phyloP scores from a whole-genome alignment of 1,140 invertebrate species.

The Oryctes rhinoceros region DNA sequence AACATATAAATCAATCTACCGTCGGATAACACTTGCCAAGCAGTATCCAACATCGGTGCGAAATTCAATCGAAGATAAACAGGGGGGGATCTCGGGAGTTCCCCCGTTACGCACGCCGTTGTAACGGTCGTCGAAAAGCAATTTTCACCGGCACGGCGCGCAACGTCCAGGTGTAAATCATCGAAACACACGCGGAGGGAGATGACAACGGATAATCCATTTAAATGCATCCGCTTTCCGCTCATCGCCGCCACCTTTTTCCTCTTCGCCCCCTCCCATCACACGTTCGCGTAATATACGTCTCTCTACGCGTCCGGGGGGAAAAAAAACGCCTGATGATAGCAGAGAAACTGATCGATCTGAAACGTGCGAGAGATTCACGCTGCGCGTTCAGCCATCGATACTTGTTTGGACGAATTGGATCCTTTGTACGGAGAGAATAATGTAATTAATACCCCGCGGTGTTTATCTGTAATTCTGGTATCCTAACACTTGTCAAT shows the following conservation, averaged over 20 bases:
- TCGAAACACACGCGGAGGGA: conserved; percentile 25
- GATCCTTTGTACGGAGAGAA: conserved; percentile 15
- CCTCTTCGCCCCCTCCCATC: not conserved
- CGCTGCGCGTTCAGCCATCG: conserved; percentile 25
- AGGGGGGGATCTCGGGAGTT: not conserved
- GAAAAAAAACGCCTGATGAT: conserved; percentile 33
- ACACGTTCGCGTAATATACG: not conserved
- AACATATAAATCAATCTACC: too few species aligned
- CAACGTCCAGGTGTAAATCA: conserved; percentile 36
- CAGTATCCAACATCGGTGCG: not conserved
- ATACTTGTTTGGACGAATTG: not conserved
- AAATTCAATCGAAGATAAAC: conserved; percentile 6
- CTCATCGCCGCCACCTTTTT: not conserved
- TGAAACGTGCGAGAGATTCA: conserved; percentile 19
- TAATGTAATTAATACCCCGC: conserved; percentile 37
- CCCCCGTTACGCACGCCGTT: not conserved
- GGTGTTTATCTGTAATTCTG: conserved; percentile 43
- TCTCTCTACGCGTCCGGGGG: not conserved
- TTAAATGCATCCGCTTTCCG: conserved; percentile 36
- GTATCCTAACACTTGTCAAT: conserved; percentile 24
- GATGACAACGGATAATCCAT: conserved; percentile 37
- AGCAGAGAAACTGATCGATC: conserved; percentile 9
- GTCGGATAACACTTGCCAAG: not conserved
- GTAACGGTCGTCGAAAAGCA: not conserved
- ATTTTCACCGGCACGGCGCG: not conserved